Conservation (phyloP, 2,888 invertebrate species). For the Trachelus troglodyta region DNA sequence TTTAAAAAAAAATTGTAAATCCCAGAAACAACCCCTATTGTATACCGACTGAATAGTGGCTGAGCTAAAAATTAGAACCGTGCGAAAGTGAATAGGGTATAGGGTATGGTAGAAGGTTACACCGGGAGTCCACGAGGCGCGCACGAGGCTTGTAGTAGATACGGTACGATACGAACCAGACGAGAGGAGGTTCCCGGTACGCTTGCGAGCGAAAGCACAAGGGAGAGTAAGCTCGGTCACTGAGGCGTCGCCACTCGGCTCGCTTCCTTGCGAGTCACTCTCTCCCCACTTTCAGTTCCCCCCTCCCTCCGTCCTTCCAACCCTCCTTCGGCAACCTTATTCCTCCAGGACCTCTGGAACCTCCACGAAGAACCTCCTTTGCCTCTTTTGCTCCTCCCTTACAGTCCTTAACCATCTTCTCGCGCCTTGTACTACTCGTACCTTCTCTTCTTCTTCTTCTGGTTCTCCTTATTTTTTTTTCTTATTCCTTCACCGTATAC, state of each 20-base stretch:
- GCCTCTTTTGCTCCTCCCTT: slow-evolving; percentile 22
- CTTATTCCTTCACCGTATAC: background rate
- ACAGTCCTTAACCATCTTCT: slow-evolving; percentile 26
- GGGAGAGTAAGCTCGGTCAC: slow-evolving; percentile 59
- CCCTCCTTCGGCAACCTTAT: background rate
- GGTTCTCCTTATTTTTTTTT: slow-evolving; percentile 20
- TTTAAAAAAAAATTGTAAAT: background rate
- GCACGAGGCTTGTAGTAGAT: slow-evolving; percentile 42
- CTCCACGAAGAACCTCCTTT: background rate
- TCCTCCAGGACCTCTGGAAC: background rate
- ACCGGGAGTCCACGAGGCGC: slow-evolving; percentile 52
- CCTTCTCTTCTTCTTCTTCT: slow-evolving; percentile 2
- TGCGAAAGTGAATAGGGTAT: background rate
- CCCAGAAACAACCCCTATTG: background rate
- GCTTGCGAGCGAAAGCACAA: slow-evolving; percentile 55
- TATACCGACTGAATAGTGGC: background rate
- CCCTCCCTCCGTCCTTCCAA: slow-evolving; percentile 20
- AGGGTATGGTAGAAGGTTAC: background rate
- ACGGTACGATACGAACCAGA: background rate
- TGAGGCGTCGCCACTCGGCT: slow-evolving; percentile 59
- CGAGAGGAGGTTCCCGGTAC: slow-evolving; percentile 21
- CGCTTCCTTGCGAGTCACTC: slow-evolving; percentile 45
- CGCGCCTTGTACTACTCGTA: slow-evolving; percentile 16
- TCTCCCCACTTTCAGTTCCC: slow-evolving; percentile 31
- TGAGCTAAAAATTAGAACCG: background rate